phyloP scores from a whole-genome alignment of 2,888 invertebrate species.

The Tetragonisca angustula region DNA sequence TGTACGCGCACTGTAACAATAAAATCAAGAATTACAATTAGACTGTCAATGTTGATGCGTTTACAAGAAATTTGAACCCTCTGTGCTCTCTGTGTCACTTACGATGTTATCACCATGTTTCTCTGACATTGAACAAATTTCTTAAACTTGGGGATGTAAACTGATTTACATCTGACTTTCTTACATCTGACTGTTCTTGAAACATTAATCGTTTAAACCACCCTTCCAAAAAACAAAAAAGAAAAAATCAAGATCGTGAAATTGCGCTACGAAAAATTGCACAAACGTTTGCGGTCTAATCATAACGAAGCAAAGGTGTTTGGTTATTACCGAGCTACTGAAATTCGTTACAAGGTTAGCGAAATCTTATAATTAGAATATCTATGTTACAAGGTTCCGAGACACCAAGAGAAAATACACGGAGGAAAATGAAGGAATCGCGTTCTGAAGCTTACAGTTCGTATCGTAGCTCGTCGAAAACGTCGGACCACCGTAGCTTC shows the following conservation, averaged over 20 bases:
- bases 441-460: slow-evolving; percentile 76
- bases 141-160: background rate
- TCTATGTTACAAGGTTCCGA: background rate
- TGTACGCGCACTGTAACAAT: background rate
- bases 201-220: no score
- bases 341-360: background rate
- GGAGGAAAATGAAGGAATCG: background rate
- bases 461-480: slow-evolving; percentile 75
- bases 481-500: slow-evolving; percentile 73
- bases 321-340: background rate
- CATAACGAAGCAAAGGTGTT: background rate
- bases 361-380: slow-evolving; percentile 3
- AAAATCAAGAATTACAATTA: background rate
- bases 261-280: background rate
- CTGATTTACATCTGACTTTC: background rate
- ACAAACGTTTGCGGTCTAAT: background rate
- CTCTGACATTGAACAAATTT: background rate
- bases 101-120: background rate
- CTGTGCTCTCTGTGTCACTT: background rate
- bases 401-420: background rate
- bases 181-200: no score
- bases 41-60: background rate
- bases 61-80: background rate
- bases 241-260: background rate
- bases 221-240: no score